A percentile compares a stretch with the other conserved stretches of the same genome.
These are phyloP conservation scores for Papilio polyxenes DNA, from an alignment of 1,140 invertebrate species.

Conservation along the genomic window DNA sequence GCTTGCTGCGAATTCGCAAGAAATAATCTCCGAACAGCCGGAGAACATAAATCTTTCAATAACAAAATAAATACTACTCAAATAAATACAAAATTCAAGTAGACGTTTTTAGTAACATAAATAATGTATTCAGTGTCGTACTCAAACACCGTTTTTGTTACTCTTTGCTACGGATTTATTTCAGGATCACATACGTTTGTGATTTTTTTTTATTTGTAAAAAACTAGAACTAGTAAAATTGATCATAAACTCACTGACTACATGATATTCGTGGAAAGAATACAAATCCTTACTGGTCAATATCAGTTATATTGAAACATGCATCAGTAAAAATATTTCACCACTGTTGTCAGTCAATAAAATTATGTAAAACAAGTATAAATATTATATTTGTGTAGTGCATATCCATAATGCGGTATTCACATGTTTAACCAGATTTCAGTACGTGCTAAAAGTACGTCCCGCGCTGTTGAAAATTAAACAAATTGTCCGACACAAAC, in stretches of 20 bases:
- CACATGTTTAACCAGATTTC: constrained; percentile 29
- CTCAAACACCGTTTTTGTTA: constrained; percentile 16
- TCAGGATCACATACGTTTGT: no score
- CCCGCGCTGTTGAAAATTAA: constrained; percentile 32
- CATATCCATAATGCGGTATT: background rate
- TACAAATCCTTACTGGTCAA: no score
- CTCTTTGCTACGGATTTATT: background rate
- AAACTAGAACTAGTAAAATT: background rate
- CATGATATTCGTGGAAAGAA: no score
- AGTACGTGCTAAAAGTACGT: constrained; percentile 28
- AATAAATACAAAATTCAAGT: constrained; percentile 43
- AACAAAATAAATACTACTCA: constrained; percentile 16
- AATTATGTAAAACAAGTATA: background rate
- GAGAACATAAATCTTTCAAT: constrained; percentile 59
- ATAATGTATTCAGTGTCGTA: constrained; percentile 34
- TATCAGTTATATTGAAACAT: no score
- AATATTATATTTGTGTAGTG: background rate
- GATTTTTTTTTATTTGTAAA: no score
- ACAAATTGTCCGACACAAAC: constrained; percentile 36
- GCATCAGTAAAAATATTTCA: no score
- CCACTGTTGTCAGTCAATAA: background rate
- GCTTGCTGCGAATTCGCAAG: constrained; percentile 62
- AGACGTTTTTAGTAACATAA: constrained; percentile 36
- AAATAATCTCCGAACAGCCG: constrained; percentile 58
- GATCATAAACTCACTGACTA: background rate